Percentiles rank a stretch among this genome's conserved stretches.
phyloP scores from a whole-genome alignment of 2,888 invertebrate species.

The Eupithecia tripunctaria region DNA sequence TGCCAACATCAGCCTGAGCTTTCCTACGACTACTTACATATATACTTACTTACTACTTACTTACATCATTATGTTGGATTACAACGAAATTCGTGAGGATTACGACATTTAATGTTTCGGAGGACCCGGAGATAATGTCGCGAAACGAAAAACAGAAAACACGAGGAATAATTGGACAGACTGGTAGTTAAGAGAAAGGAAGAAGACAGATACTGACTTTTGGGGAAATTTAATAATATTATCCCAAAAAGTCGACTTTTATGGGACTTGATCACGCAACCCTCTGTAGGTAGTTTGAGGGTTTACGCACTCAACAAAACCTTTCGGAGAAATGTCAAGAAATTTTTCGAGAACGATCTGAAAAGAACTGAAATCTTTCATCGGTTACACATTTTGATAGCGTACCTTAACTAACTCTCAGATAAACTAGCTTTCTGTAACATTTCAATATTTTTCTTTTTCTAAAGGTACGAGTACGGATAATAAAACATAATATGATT shows the following conservation, averaged over 20 bases:
- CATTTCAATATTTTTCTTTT: background rate
- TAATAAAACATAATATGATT: no score
- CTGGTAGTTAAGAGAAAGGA: slow-evolving; percentile 4
- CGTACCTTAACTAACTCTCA: background rate
- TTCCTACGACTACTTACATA: no score
- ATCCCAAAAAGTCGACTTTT: no score
- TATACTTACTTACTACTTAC: no score
- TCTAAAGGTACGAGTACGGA: background rate
- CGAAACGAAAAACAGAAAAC: slow-evolving; percentile 12
- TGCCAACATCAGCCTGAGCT: background rate
- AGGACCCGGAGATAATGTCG: slow-evolving; percentile 14
- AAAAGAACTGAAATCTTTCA: background rate
- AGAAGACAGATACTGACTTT: background rate
- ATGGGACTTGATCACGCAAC: no score
- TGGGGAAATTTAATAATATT: no score
- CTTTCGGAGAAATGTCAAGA: background rate
- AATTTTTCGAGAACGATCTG: background rate
- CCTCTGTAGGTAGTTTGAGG: no score
- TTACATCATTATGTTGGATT: slow-evolving; percentile 15
- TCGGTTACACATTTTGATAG: background rate
- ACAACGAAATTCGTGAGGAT: slow-evolving; percentile 7
- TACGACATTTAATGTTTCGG: slow-evolving; percentile 12
- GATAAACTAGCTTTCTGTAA: background rate
- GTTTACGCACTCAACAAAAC: no score
- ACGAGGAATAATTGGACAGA: slow-evolving; percentile 1